These are phyloP conservation scores for Lerema accius DNA, from an alignment of 1,140 invertebrate species.

Conservation along the genomic window DNA sequence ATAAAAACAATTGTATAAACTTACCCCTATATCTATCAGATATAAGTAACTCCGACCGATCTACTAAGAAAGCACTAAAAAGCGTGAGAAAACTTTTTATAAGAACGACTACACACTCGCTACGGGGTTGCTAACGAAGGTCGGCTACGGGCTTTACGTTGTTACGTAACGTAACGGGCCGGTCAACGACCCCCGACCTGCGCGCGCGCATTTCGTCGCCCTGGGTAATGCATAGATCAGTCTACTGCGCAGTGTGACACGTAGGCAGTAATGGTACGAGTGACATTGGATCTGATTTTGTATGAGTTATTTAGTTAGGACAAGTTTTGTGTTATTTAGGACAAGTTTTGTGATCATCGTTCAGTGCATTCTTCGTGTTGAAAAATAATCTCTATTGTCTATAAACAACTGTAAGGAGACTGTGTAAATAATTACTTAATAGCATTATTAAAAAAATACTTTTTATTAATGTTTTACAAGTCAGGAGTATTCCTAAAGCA, in stretches of 20 bases:
- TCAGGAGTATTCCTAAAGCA: too few relatives aligned
- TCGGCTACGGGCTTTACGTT: slow-evolving; percentile 68
- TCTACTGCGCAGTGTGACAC: slow-evolving; percentile 29
- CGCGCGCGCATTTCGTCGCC: slow-evolving; percentile 71
- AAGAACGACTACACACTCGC: slow-evolving; percentile 30
- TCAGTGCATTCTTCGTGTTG: too few relatives aligned
- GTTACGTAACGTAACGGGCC: slow-evolving; percentile 80
- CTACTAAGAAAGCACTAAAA: slow-evolving; percentile 15
- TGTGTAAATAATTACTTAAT: too few relatives aligned
- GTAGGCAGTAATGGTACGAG: slow-evolving; percentile 31
- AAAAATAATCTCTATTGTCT: too few relatives aligned
- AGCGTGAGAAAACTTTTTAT: slow-evolving; percentile 31
- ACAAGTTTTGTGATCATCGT: too few relatives aligned
- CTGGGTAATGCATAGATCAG: slow-evolving; percentile 49
- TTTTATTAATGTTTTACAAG: too few relatives aligned
- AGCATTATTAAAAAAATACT: too few relatives aligned
- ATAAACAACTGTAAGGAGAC: too few relatives aligned
- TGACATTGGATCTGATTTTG: too few relatives aligned
- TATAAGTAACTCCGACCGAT: neutral
- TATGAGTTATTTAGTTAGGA: too few relatives aligned
- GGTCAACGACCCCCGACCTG: slow-evolving; percentile 73
- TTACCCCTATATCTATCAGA: slow-evolving; percentile 12
- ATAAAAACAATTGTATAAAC: neutral
- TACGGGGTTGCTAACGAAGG: slow-evolving; percentile 51
- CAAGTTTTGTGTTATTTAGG: too few relatives aligned